Conservation (phyloP, 2,797 vertebrate genomes). For the Hippopotamyrus pictus region DNA sequence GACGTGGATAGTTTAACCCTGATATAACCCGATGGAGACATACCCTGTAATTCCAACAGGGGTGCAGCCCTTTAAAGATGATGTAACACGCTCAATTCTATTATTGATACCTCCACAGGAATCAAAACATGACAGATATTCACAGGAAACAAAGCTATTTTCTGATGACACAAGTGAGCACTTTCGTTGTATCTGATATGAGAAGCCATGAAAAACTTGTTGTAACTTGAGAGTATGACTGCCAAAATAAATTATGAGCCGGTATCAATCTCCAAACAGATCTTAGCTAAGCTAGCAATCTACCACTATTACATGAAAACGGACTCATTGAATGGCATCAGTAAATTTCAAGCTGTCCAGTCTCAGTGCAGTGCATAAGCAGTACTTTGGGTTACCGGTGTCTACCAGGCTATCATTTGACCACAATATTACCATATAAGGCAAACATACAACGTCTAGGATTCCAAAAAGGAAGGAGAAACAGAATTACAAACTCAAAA, state of each 20-base stretch:
- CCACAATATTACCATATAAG: neutral
- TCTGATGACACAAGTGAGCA: neutral
- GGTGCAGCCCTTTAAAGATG: neutral
- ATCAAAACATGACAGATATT: neutral
- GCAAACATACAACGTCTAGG: neutral
- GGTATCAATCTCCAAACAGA: neutral
- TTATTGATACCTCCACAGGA: neutral
- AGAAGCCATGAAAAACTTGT: neutral
- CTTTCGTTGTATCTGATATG: neutral
- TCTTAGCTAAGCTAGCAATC: neutral
- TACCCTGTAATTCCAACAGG: neutral
- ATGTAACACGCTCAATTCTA: neutral
- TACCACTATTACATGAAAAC: neutral
- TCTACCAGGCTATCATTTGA: too few relatives aligned
- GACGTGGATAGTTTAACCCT: neutral
- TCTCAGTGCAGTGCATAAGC: neutral
- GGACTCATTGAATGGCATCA: neutral
- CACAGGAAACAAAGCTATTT: neutral
- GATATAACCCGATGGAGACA: constrained; percentile 7
- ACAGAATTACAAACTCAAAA: too few relatives aligned
- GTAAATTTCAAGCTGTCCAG: neutral
- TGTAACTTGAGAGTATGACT: neutral
- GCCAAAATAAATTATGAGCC: neutral
- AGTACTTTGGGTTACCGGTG: neutral
- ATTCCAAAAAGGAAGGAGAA: neutral